A percentile compares a stretch with the other conserved stretches of the same genome.
phyloP scores from a whole-genome alignment of 2,888 invertebrate species.

The Oscheius sp. region DNA sequence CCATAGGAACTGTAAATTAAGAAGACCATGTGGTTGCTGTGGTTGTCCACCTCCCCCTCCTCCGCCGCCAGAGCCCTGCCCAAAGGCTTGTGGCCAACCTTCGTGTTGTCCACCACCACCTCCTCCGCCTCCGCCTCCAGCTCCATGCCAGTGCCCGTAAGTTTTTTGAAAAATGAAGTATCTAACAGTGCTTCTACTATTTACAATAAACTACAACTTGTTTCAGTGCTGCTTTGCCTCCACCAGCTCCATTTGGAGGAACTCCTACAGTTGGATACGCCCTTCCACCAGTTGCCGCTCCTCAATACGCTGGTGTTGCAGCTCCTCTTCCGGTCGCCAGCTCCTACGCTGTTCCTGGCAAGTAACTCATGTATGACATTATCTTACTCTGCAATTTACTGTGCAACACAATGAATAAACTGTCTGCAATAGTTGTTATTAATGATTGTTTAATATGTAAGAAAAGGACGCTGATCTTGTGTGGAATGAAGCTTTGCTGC shows the following conservation, averaged over 20 bases:
- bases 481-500: too few species aligned
- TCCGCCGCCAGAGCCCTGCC: conserved; percentile 23
- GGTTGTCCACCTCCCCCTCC: conserved; percentile 29
- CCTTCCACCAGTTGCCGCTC: conserved; percentile 4
- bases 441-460: too few species aligned
- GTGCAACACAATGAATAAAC: too few species aligned
- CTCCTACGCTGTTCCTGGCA: too few species aligned
- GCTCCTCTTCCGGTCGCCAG: too few species aligned
- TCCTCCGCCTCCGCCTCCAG: conserved; percentile 26
- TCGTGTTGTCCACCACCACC: conserved; percentile 2
- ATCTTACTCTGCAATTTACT: too few species aligned
- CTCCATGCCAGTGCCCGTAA: conserved; percentile 32
- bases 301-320: too few species aligned
- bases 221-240: conserved; percentile 10
- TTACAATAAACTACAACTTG: neutral
- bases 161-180: conserved; percentile 4
- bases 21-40: conserved; percentile 27
- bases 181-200: too few species aligned
- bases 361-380: too few species aligned
- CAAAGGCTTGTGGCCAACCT: neutral
- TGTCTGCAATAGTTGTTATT: too few species aligned
- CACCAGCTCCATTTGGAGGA: conserved; percentile 11
- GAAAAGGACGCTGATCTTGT: too few species aligned
- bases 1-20: neutral
- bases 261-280: conserved; percentile 19